A percentile compares a stretch with the other conserved stretches of the same genome.
Evolutionary conservation across 35 echinoderm and acorn worm species (phyloP).

Genomic region (Ophiothrix spiculata): DNA sequence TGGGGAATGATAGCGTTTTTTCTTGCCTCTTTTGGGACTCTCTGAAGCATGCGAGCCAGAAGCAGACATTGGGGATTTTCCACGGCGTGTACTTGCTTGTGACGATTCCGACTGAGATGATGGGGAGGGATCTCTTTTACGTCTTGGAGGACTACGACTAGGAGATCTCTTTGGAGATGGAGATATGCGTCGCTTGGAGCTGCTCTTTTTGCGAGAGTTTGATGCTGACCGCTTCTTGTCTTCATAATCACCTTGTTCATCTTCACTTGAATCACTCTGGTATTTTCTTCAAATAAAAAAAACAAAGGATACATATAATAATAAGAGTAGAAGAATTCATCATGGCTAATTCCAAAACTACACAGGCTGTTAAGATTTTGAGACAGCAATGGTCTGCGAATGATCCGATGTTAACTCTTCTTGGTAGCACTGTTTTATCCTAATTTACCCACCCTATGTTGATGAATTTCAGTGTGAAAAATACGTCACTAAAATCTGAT

Average conservation of each 20-base stretch:
- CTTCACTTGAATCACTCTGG: neutral
- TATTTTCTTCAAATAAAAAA: neutral
- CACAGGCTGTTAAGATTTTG: too few relatives aligned
- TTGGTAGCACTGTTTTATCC: too few relatives aligned
- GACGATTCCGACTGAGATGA: conserved; percentile 23
- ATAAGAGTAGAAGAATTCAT: too few relatives aligned
- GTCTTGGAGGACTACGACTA: neutral
- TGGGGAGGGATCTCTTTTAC: conserved; percentile 10
- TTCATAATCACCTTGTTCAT: neutral
- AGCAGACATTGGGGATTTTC: neutral
- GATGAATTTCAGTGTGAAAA: too few relatives aligned
- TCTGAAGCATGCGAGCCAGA: neutral
- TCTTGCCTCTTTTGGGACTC: neutral
- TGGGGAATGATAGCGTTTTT: neutral
- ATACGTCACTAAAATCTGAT: too few relatives aligned
- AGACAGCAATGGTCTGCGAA: too few relatives aligned
- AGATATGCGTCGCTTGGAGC: neutral
- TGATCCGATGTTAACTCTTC: too few relatives aligned
- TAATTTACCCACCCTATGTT: too few relatives aligned
- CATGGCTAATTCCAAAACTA: too few relatives aligned
- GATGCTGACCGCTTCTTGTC: neutral
- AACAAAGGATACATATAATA: too few relatives aligned
- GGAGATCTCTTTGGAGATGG: neutral
- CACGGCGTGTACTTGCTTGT: neutral
- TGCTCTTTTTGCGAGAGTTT: neutral